Base-by-base conservation (phyloP, 2,888 invertebrate genomes). In the Quadroppia sp. region DNA sequence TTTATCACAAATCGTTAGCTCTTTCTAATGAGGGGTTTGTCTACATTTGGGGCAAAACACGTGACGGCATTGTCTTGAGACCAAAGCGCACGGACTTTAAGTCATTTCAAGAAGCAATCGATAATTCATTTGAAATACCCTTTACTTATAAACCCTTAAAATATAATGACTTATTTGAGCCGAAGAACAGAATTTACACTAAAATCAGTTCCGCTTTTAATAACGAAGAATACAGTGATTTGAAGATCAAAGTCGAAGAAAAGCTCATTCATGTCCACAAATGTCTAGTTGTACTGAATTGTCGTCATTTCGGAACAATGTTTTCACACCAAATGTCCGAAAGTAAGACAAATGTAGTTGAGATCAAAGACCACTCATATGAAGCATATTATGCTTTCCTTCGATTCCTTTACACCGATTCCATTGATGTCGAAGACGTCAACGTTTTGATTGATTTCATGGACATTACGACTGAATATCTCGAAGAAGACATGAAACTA, bases 241-340 rank as follows among this genome's bases (percentile, higher is more conserved):
- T 72, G 9, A 25, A 40, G 42, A 32, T 72, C 45, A 36, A 36
- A 36, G 30, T 72, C 7, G 64, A 72, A 25, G 64, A 40, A 7
- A 71, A 56, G n/a, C 40, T 30, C 28, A 73, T 73, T 36, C 59
- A 53, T 71, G 73, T 50, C 30, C 67, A 73, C 56, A 69, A 61
- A 59, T 69, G 50, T 48, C 48, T 73, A 59, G 45, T 73, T 32
- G 42, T 28, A 25, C 9, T 50, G 1, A 36, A 4, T 20, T 70
- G 36, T 7, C n/a, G 48, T 40, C 50, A 73, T 40, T 73, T 73
- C n/a, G 70, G 70, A 3, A 9, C n/a, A 61, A 73, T 73, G 73
- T 40, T 73, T 28, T 70, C 73, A 7, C 50, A 50, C 13, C 9
- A 59, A 11, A 70, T 70, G 70, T 73, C 61, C 17, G 40, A 61